Conservation (phyloP, 2,797 vertebrate species). For the Pteropus rufus region DNA sequence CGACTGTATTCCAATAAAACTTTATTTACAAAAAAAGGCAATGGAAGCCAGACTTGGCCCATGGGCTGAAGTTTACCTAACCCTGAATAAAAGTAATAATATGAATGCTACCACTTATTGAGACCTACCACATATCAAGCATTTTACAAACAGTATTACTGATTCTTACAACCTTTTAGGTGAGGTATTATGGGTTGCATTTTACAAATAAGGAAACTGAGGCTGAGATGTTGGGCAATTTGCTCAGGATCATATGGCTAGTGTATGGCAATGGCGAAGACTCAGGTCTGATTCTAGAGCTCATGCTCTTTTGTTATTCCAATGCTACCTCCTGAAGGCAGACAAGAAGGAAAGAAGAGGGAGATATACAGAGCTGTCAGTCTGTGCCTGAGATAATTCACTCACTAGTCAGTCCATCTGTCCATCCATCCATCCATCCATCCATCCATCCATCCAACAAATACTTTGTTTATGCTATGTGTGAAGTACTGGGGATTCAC, state of each 20-base stretch:
- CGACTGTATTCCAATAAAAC: not conserved
- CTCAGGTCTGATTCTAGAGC: not conserved
- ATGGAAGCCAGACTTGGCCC: not conserved
- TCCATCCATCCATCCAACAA: not conserved
- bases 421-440: not conserved
- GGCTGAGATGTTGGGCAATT: not conserved
- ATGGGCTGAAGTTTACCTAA: not conserved
- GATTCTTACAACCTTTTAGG: not conserved
- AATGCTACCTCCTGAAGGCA: not conserved
- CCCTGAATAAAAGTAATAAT: not conserved
- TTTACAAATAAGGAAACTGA: slow-evolving; percentile 6
- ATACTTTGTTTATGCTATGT: not conserved
- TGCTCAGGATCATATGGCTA: not conserved
- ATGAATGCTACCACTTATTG: not conserved
- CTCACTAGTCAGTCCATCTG: not conserved
- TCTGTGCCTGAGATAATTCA: not conserved
- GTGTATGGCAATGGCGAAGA: not conserved
- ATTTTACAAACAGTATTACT: not conserved
- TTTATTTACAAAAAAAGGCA: not conserved
- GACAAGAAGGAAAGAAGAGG: not conserved
- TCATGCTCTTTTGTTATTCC: not conserved
- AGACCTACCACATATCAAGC: not conserved
- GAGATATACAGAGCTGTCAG: not conserved
- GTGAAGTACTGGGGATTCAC: not conserved
- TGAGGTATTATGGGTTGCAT: not conserved